A percentile compares a stretch with the other conserved stretches of the same genome.
Evolutionary conservation across 2,797 vertebrate species (phyloP).

Genomic region (Pristis pectinata): DNA sequence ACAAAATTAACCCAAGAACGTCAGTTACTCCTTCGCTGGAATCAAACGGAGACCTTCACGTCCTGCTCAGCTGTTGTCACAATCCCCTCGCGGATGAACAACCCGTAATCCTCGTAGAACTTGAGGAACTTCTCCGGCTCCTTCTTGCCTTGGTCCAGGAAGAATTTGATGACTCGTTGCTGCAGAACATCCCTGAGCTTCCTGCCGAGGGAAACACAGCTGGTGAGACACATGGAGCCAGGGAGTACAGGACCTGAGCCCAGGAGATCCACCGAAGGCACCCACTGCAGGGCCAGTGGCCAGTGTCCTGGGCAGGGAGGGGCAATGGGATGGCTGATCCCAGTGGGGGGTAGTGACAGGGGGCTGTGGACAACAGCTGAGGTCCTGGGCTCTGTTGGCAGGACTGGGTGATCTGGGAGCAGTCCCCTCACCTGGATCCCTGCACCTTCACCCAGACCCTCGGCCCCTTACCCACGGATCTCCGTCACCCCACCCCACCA

Average conservation of each 20-base stretch:
- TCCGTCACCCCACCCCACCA: too few relatives aligned
- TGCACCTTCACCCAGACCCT: too few relatives aligned
- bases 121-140: slow-evolving; percentile 82
- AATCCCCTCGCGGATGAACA: slow-evolving; percentile 94
- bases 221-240: background rate
- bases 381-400: too few relatives aligned
- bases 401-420: too few relatives aligned
- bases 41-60: slow-evolving; percentile 65
- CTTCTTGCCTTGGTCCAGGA: slow-evolving; percentile 87
- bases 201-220: slow-evolving; percentile 51
- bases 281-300: too few relatives aligned
- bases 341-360: slow-evolving; percentile 11
- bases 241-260: background rate
- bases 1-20: background rate
- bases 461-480: too few relatives aligned
- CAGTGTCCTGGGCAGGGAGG: background rate
- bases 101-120: slow-evolving; percentile 88
- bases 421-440: too few relatives aligned
- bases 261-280: background rate
- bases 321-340: background rate
- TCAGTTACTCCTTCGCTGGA: background rate
- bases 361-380: too few relatives aligned
- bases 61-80: slow-evolving; percentile 83
- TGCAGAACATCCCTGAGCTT: slow-evolving; percentile 85
- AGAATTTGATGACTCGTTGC: slow-evolving; percentile 85